Evolutionary conservation across 2,113 vertebrate species (phyloP).

Genomic region (Heteronetta atricapilla): DNA sequence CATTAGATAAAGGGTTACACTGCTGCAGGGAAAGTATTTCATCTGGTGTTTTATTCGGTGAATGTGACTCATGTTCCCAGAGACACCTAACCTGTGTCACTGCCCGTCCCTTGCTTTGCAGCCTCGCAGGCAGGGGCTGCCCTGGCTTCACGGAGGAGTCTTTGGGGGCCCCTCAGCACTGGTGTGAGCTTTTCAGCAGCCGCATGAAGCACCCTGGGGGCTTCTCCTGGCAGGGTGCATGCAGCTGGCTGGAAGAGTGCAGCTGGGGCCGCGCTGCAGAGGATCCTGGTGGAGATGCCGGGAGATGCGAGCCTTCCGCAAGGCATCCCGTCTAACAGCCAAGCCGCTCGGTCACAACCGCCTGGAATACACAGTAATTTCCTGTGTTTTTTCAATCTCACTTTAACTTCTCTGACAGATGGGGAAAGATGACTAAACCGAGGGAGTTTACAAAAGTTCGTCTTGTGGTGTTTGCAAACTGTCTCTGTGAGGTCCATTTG

Average conservation of each 20-base stretch:
- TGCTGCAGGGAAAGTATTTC: background rate
- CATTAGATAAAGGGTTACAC: background rate
- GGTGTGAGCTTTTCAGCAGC: slow-evolving; percentile 9
- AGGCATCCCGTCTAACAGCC: slow-evolving; percentile 72
- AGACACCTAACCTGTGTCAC: background rate
- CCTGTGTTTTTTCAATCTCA: slow-evolving; percentile 75
- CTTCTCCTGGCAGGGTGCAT: slow-evolving; percentile 35
- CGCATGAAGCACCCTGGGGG: background rate
- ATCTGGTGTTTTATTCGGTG: background rate
- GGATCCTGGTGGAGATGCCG: slow-evolving; percentile 54
- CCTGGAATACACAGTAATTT: slow-evolving; percentile 79
- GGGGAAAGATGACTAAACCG: slow-evolving; percentile 73
- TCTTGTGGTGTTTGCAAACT: slow-evolving; percentile 76
- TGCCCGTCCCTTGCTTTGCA: background rate
- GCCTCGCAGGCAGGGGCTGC: background rate
- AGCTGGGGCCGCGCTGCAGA: slow-evolving; percentile 50
- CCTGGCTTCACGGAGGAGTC: background rate
- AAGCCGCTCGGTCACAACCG: slow-evolving; percentile 72
- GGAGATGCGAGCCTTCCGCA: slow-evolving; percentile 66
- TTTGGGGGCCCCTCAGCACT: background rate
- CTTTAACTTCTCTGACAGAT: slow-evolving; percentile 75
- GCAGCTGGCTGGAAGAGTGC: background rate
- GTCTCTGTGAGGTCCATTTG: slow-evolving; percentile 67
- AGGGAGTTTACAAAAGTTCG: slow-evolving; percentile 74
- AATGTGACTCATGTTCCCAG: background rate